Evolutionary conservation across 2,888 invertebrate genomes (phyloP).

Genomic region (Alsophila aescularia): DNA sequence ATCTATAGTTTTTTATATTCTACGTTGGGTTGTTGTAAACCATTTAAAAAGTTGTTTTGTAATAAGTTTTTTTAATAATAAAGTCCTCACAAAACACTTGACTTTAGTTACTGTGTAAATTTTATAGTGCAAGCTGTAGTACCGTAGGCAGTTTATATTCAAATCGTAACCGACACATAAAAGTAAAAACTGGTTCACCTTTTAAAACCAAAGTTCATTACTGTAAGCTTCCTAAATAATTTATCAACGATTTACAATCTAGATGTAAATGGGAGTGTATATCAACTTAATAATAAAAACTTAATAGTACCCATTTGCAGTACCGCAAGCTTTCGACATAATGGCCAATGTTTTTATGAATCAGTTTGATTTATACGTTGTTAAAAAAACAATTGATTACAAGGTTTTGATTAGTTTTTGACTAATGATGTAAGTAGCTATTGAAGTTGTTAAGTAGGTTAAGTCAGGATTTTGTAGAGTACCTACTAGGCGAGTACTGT

Average conservation of each 20-base stretch:
- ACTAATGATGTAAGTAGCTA: not conserved
- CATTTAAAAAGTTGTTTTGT: too few relatives aligned
- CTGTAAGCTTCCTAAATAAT: conserved; percentile 66
- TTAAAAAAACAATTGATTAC: conserved; percentile 22
- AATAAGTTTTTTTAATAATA: not conserved
- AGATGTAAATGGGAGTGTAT: conserved; percentile 27
- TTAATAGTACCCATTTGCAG: conserved; percentile 12
- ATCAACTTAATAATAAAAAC: conserved; percentile 2
- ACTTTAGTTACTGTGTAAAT: conserved; percentile 14
- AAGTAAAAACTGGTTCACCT: conserved; percentile 74
- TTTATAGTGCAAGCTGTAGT: conserved; percentile 21
- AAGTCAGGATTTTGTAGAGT: not conserved
- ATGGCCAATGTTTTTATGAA: conserved; percentile 19
- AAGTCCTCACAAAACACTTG: not conserved
- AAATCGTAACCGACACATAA: conserved; percentile 52
- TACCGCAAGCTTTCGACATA: conserved; percentile 17
- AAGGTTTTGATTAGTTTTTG: conserved; percentile 14
- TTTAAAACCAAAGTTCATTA: conserved; percentile 63
- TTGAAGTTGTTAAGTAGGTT: conserved; percentile 8
- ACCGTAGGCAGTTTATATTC: conserved; percentile 52
- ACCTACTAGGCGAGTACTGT: not conserved
- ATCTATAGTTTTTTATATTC: too few relatives aligned
- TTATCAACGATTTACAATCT: conserved; percentile 50
- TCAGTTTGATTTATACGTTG: conserved; percentile 13
- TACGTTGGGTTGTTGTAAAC: too few relatives aligned